phyloP scores from a whole-genome alignment of 2,888 invertebrate species.

The Kryphioiulus occultus region DNA sequence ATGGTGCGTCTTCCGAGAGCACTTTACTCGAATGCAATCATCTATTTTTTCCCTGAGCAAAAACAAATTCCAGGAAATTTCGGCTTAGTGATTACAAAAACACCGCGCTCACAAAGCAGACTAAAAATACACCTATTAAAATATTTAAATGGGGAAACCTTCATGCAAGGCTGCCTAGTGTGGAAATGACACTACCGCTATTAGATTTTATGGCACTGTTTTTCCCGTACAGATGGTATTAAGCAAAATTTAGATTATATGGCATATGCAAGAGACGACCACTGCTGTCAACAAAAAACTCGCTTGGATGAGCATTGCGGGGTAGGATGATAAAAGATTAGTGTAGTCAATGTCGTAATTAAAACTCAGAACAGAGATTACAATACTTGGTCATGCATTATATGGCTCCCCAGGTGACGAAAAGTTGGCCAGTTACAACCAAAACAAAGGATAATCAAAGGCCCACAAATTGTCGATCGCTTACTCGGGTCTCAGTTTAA shows the following conservation, averaged over 20 bases:
- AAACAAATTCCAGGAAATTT: not conserved
- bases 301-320: not conserved
- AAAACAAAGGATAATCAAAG: too few relatives aligned
- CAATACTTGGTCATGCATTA: not conserved
- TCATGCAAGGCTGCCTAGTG: not conserved
- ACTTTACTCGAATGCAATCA: constrained; percentile 10
- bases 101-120: not conserved
- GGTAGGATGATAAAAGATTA: not conserved
- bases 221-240: not conserved
- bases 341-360: not conserved
- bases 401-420: not conserved
- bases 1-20: not conserved
- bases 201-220: not conserved
- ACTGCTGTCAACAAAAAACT: not conserved
- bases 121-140: not conserved
- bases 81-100: constrained; percentile 4
- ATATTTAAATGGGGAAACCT: not conserved
- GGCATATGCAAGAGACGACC: not conserved
- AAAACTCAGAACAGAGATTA: not conserved
- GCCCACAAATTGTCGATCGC: too few relatives aligned
- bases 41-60: not conserved
- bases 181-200: not conserved
- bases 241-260: constrained; percentile 13
- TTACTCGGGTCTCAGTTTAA: too few relatives aligned
- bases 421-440: too few relatives aligned